Evolutionary conservation across 2,113 vertebrate species (phyloP).

Genomic region (Ceratotherium simum): DNA sequence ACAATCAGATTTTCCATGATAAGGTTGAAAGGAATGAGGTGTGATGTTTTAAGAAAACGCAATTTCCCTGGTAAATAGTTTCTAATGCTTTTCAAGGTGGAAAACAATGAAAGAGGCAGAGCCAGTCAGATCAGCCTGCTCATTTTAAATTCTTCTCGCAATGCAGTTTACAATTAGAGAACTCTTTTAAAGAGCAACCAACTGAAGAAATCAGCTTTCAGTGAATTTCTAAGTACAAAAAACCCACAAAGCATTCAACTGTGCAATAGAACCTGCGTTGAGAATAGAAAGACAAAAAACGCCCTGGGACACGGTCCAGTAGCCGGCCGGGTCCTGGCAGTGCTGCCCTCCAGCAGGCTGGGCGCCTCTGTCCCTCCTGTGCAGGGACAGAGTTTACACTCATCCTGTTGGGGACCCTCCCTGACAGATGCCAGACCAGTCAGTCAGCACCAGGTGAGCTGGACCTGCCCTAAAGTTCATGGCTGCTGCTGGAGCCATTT

Average conservation of each 20-base stretch:
- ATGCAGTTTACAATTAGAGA: not conserved
- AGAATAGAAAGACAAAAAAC: not conserved
- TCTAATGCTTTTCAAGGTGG: not conserved
- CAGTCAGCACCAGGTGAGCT: not conserved
- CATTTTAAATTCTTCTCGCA: conserved; percentile 6
- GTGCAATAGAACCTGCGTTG: not conserved
- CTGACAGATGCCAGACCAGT: not conserved
- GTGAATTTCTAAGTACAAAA: not conserved
- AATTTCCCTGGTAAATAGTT: not conserved
- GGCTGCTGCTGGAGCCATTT: not conserved
- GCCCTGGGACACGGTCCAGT: rapidly evolving
- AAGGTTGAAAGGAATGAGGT: not conserved
- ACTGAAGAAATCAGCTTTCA: not conserved
- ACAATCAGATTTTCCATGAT: not conserved
- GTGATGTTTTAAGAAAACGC: not conserved
- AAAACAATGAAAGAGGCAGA: not conserved
- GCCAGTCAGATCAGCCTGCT: not conserved
- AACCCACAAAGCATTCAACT: not conserved
- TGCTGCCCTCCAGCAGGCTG: not conserved
- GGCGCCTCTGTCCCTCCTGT: not conserved
- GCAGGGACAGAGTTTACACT: not conserved
- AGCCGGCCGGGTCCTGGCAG: not conserved
- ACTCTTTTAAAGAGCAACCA: conserved; percentile 12
- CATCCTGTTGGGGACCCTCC: not conserved
- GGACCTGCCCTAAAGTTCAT: not conserved